A percentile compares a stretch with the other conserved stretches of the same genome.
Evolutionary conservation across 37 sponge, comb jelly and placozoan genomes (phyloP).

Genomic region (Lycopodina hypogea): DNA sequence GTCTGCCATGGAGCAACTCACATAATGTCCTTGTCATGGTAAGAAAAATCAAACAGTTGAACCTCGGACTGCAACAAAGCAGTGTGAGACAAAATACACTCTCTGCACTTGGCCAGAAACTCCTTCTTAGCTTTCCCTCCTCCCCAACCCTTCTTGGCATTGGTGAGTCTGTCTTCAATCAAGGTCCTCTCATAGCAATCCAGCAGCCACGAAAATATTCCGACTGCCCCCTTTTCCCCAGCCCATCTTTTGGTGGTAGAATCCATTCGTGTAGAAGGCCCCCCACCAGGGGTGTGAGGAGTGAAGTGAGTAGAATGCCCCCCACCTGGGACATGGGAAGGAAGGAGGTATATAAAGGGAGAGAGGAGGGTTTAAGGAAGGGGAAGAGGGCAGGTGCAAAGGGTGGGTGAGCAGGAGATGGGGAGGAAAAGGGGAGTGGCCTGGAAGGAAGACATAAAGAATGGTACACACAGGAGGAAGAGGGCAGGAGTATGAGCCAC

Average conservation of each 20-base stretch:
- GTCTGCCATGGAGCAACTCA: too few species aligned
- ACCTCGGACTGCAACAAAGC: conserved; percentile 26
- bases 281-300: neutral
- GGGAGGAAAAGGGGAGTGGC: too few species aligned
- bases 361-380: too few species aligned
- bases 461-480: too few species aligned
- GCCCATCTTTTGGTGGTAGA: neutral
- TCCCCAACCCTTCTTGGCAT: neutral
- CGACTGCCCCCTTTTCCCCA: neutral
- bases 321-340: neutral
- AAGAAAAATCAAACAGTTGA: neutral
- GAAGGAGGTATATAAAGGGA: neutral
- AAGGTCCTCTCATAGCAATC: conserved; percentile 49
- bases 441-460: too few species aligned
- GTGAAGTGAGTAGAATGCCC: neutral
- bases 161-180: conserved; percentile 18
- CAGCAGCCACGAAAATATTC: conserved; percentile 40
- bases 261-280: neutral
- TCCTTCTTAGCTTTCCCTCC: neutral
- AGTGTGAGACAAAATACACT: conserved; percentile 9
- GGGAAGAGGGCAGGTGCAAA: too few species aligned
- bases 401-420: too few species aligned
- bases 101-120: conserved; percentile 8
- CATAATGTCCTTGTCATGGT: too few species aligned
- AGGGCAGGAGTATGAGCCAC: too few species aligned